Percentiles rank a stretch among this genome's conserved stretches.
These are phyloP conservation scores for Arrhamphus sclerolepis DNA, from an alignment of 2,797 vertebrate genomes.

Conservation along the genomic window DNA sequence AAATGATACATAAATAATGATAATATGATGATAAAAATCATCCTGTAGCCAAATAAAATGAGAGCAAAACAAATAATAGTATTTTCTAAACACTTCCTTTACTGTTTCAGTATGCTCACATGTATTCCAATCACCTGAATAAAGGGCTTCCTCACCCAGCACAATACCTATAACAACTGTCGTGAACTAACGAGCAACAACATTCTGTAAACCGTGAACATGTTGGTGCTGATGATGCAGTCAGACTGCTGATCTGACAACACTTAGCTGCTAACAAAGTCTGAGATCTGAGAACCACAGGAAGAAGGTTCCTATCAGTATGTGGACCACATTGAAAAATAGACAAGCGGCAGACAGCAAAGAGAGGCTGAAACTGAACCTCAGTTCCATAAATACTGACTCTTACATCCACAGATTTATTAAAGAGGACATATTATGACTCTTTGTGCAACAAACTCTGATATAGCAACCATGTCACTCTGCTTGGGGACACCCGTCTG, in stretches of 20 bases:
- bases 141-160: no score
- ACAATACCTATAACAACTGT: no score
- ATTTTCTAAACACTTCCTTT: no score
- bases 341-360: constrained; percentile 24
- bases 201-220: no score
- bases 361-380: constrained; percentile 51
- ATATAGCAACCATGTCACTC: no score
- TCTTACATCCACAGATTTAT: no score
- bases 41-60: not conserved
- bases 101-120: no score
- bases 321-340: not conserved
- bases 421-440: no score
- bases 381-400: constrained; percentile 5
- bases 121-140: no score
- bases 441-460: no score
- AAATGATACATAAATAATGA: not conserved
- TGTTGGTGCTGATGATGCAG: not conserved
- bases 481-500: no score
- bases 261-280: constrained; percentile 3
- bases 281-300: not conserved
- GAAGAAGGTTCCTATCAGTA: not conserved
- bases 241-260: constrained; percentile 20
- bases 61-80: not conserved
- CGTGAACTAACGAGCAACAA: no score
- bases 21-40: not conserved